phyloP scores from a whole-genome alignment of 1,140 invertebrate species.

The Listronotus oregonensis region DNA sequence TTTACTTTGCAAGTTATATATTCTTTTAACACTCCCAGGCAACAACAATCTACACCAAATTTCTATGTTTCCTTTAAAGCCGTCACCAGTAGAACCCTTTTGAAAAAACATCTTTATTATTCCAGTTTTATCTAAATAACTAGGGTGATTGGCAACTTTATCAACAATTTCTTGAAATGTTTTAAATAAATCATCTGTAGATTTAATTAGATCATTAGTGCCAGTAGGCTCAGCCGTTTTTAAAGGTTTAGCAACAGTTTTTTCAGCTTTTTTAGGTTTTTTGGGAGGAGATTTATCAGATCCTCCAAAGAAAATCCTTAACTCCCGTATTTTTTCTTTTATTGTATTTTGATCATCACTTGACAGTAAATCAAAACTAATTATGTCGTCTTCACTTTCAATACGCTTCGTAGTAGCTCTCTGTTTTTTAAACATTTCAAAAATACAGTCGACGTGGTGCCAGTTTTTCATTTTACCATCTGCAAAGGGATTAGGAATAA shows the following conservation, averaged over 20 bases:
- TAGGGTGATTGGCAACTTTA: constrained; percentile 74
- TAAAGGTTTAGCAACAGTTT: constrained; percentile 8
- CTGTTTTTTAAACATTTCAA: constrained; percentile 78
- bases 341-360: constrained; percentile 72
- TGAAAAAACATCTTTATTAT: constrained; percentile 74
- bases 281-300: constrained; percentile 54
- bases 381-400: constrained; percentile 77
- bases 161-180: constrained; percentile 76
- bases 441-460: constrained; percentile 81
- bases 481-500: constrained; percentile 77
- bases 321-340: constrained; percentile 64
- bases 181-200: constrained; percentile 61
- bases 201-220: background rate
- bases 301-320: constrained; percentile 54
- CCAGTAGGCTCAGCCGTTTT: background rate
- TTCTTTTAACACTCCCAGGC: constrained; percentile 78
- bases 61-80: constrained; percentile 77
- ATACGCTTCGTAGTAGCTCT: constrained; percentile 81
- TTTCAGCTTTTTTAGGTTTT: constrained; percentile 47
- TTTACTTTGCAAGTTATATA: constrained; percentile 93
- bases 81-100: constrained; percentile 67
- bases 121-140: constrained; percentile 83
- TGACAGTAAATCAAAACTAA: constrained; percentile 72
- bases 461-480: constrained; percentile 87
- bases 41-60: constrained; percentile 87